Percentiles rank a stretch among this genome's conserved stretches.
Conservation (phyloP, 2,797 vertebrate genomes). For the Odontamblyopus rebecca region DNA sequence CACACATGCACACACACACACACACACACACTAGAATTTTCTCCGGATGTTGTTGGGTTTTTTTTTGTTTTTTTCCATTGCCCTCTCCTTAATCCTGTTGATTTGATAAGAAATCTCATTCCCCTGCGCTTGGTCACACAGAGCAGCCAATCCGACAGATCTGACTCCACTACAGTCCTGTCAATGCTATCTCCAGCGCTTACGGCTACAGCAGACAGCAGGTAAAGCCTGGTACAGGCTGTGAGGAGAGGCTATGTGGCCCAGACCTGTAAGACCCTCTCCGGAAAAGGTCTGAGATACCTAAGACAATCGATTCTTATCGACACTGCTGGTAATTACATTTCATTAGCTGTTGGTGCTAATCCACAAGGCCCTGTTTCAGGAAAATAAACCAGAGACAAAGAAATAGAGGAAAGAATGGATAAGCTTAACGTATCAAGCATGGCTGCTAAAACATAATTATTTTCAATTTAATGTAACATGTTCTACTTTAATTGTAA, state of each 20-base stretch:
- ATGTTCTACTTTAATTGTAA: too few relatives aligned
- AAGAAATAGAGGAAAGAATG: slow-evolving; percentile 31
- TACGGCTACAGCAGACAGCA: slow-evolving; percentile 67
- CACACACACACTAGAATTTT: slow-evolving; percentile 7
- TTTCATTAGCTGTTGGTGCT: slow-evolving; percentile 83
- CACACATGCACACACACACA: slow-evolving; percentile 4
- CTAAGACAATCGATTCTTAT: slow-evolving; percentile 80
- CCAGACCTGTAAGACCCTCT: slow-evolving; percentile 48
- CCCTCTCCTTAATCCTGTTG: slow-evolving; percentile 67
- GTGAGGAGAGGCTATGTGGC: slow-evolving; percentile 7
- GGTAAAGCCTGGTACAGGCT: slow-evolving; percentile 58
- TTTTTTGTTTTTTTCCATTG: slow-evolving; percentile 47
- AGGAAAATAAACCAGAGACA: slow-evolving; percentile 50
- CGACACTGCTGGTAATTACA: slow-evolving; percentile 85
- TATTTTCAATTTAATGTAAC: too few relatives aligned
- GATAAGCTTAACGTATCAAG: slow-evolving; percentile 13
- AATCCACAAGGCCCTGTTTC: slow-evolving; percentile 71
- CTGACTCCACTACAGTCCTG: slow-evolving; percentile 71
- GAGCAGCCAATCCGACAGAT: slow-evolving; percentile 68
- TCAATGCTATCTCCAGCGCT: slow-evolving; percentile 80
- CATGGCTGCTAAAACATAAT: too few relatives aligned
- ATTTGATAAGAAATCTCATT: slow-evolving; percentile 78
- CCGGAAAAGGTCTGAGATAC: slow-evolving; percentile 50
- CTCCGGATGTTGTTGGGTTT: slow-evolving; percentile 25
- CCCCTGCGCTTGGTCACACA: slow-evolving; percentile 39